These are phyloP conservation scores for Eonycteris spelaea DNA, from an alignment of 2,113 vertebrate species.

Conservation along the genomic window DNA sequence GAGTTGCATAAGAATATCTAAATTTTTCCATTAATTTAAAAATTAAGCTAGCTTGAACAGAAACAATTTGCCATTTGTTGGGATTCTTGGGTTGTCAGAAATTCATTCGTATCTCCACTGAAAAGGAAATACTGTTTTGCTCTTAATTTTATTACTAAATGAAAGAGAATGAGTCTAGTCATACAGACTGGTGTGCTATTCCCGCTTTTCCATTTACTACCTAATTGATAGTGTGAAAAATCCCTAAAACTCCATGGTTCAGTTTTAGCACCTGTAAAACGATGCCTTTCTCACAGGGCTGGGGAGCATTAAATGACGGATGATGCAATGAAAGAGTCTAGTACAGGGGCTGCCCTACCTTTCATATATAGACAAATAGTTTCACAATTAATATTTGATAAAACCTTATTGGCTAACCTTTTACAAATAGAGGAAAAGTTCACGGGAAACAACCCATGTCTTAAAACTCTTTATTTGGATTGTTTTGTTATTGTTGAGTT, in stretches of 20 bases:
- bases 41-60: background rate
- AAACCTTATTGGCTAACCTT: background rate
- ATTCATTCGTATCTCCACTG: background rate
- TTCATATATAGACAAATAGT: background rate
- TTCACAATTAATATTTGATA: background rate
- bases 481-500: too few species aligned
- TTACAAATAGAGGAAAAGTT: background rate
- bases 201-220: background rate
- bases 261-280: background rate
- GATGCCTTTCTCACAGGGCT: background rate
- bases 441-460: background rate
- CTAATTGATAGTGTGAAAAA: background rate
- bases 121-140: background rate
- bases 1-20: background rate
- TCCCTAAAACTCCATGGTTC: background rate
- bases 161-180: background rate
- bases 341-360: accelerated
- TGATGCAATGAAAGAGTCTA: background rate
- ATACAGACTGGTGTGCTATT: accelerated
- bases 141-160: background rate
- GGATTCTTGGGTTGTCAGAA: background rate
- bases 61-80: background rate
- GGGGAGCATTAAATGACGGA: background rate
- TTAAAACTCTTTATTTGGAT: background rate
- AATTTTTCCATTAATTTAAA: background rate